Evolutionary conservation across 2,797 vertebrate species (phyloP), one percentile per base, ranked within the genome.

Genomic region (Masticophis lateralis): DNA sequence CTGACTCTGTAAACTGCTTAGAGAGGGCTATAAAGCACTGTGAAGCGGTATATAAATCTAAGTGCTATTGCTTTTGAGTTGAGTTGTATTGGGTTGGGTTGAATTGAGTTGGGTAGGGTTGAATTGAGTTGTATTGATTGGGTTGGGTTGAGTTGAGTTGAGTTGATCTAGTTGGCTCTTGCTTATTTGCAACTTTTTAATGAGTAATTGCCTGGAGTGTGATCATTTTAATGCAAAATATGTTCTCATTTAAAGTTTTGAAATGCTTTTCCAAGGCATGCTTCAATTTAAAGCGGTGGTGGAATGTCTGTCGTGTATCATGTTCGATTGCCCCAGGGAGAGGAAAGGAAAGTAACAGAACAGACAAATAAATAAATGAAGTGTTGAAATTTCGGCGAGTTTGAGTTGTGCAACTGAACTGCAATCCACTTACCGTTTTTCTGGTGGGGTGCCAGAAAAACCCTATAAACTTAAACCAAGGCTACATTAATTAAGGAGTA

Each of bases 401-500:
- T 60, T n/a, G 90, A 13, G 94, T 93, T 96, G 94, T 63, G 57
- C 96, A 97, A 97, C 59, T 37, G 95, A 95, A 92, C 96, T 95
- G 96, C 94, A 94, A 97, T 97, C 97, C 96, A 95, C 92, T 97
- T 95, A 95, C 96, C 95, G 90, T 96, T 97, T 61, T 89, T 91
- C 93, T 96, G 97, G 97, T 96, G 92, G 69, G 37, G 60, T 96
- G 97, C 98, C 98, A 97, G 95, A 96, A 97, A 97, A 97, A 97
- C 96, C 96, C 97, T 96, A 96, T 97, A 96, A 94, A 95, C 97
- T 97, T 97, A 96, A 97, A 97, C 95, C 94, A 96, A 97, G 95
- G 96, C 97, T 96, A 97, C 97, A 97, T 98, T 98, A 98, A 98
- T 98, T 97, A 98, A 98, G 97, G 97, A 97, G 94, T 98, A 98